Conservation (phyloP, 2,797 vertebrate genomes). For the Lagodon rhomboides region DNA sequence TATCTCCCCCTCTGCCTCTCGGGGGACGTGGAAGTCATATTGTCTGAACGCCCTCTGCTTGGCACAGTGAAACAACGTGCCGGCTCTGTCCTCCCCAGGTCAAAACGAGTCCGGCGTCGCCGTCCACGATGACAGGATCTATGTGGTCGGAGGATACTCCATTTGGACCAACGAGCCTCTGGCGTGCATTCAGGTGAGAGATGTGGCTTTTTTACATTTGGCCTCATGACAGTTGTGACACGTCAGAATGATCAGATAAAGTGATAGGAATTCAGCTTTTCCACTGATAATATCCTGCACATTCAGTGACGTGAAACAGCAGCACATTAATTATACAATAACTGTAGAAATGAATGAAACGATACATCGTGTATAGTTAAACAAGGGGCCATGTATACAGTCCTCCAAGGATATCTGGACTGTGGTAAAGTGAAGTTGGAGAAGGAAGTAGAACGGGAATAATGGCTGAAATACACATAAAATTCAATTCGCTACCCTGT, state of each 20-base stretch:
- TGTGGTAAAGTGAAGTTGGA: background rate
- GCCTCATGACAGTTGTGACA: background rate
- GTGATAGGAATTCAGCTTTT: background rate
- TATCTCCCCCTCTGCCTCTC: slow-evolving; percentile 49
- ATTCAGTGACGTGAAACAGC: background rate
- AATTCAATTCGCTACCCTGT: background rate
- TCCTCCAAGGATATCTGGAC: background rate
- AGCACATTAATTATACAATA: background rate
- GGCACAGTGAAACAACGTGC: slow-evolving; percentile 52
- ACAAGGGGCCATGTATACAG: background rate
- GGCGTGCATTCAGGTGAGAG: slow-evolving; percentile 97
- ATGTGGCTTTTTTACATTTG: slow-evolving; percentile 11
- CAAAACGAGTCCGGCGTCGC: slow-evolving; percentile 98
- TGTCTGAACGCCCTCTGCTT: slow-evolving; percentile 69
- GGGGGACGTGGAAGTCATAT: slow-evolving; percentile 57
- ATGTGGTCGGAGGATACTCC: slow-evolving; percentile 98
- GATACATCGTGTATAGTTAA: background rate
- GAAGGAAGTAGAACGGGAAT: background rate
- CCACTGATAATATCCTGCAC: background rate
- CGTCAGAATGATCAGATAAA: slow-evolving; percentile 21
- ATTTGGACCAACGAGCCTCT: slow-evolving; percentile 99
- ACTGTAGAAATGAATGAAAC: background rate
- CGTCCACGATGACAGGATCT: slow-evolving; percentile 95
- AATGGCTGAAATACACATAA: background rate
- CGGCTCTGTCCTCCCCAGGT: slow-evolving; percentile 82